Base-by-base conservation (phyloP, 2,113 vertebrate genomes). In the Thomomys bottae region DNA sequence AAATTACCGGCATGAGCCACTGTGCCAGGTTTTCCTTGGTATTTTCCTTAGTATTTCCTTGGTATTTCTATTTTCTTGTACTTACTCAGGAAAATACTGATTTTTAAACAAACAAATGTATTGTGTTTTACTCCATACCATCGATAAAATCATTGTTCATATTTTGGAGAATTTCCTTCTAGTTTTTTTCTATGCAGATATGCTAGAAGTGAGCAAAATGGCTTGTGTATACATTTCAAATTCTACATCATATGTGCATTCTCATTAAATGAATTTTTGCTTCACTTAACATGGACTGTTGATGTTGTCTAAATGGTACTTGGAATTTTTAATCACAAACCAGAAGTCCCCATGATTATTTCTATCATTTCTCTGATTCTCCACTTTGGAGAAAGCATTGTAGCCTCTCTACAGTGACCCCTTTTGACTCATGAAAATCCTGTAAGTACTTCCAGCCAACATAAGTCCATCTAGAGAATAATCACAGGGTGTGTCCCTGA, bases 1-100 rank as follows among this genome's bases (percentile, higher is more conserved):
- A 54, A 15, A 54, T 54, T 20, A 54, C 4, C 4, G 49, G 11
- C 49, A 54, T 54, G 49, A 54, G 49, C 49, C 49, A 54, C 49
- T 54, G 14, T 54, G 49, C 49, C 49, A 2, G 4, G 15, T 54
- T 70, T 72, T 75, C 24, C 45, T 90, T 92, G 57, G 40, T 28
- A 38, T 90, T n/a, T n/a, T 88, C 79, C 75, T 86, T 82, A 86
- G 64, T 93, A 32, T 70, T 72, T 75, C 24, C 45, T 90, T 92
- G 57, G 40, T 28, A 38, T 90, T n/a, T n/a, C 87, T 15, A 54
- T 54, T 54, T 54, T 4, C 49, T 54, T 6, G 59, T 32, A 36
- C 64, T 92, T 88, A 92, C 32, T 82, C 78, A 20, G 64, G 59
- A 61, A 61, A 79, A 63, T 57, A 64, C 4, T 83, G 54, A 81